phyloP scores from a whole-genome alignment of 1,140 invertebrate species.

The Pseudomyrmex concolor region DNA sequence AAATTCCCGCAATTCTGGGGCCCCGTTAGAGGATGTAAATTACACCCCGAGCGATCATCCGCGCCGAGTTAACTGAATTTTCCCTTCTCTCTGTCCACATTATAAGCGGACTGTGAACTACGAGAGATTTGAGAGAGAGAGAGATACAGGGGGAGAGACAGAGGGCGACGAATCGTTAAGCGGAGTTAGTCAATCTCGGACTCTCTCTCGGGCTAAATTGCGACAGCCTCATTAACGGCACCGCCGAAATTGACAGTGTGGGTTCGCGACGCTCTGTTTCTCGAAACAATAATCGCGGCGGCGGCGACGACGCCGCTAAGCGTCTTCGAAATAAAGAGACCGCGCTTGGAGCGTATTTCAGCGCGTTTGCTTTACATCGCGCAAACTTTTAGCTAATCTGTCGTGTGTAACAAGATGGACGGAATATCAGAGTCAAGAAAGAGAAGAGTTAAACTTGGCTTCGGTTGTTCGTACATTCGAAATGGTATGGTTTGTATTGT shows the following conservation, averaged over 20 bases:
- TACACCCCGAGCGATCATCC: conserved; percentile 48
- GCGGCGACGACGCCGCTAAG: not conserved
- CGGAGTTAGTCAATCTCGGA: conserved; percentile 43
- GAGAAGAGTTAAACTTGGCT: not conserved
- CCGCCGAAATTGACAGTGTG: conserved; percentile 43
- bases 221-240: conserved; percentile 49
- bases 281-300: conserved; percentile 32
- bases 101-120: conserved; percentile 9
- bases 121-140: not conserved
- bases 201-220: conserved; percentile 34
- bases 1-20: conserved; percentile 31
- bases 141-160: not conserved
- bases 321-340: not conserved
- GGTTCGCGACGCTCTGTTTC: conserved; percentile 33
- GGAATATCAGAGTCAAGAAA: not conserved
- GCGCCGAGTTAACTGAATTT: conserved; percentile 42
- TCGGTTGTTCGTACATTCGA: not conserved
- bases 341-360: not conserved
- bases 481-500: not conserved
- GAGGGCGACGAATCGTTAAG: conserved; percentile 35
- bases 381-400: not conserved
- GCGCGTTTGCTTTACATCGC: not conserved
- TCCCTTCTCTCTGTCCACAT: conserved; percentile 26
- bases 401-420: not conserved
- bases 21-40: conserved; percentile 46